A percentile compares a stretch with the other conserved stretches of the same genome.
Evolutionary conservation across 2,888 invertebrate species (phyloP).

Genomic region (Scaptomyza tumidula): DNA sequence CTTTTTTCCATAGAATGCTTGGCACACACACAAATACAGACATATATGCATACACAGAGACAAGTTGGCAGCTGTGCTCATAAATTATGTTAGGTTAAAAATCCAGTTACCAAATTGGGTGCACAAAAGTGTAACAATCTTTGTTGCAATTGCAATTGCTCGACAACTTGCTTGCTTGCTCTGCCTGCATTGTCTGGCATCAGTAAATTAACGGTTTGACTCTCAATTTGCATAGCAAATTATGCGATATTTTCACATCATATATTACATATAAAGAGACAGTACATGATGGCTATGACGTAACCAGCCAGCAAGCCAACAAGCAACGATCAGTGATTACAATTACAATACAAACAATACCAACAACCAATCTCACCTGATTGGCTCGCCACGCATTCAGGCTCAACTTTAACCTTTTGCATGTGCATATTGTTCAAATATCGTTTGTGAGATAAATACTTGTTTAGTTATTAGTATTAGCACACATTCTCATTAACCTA

Average conservation of each 20-base stretch:
- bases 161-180: conserved; percentile 13
- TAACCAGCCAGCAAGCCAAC: conserved; percentile 37
- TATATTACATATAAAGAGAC: neutral
- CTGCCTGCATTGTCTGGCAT: neutral
- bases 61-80: conserved; percentile 45
- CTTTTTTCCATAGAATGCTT: conserved; percentile 48
- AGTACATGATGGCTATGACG: conserved; percentile 54
- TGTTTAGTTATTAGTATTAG: conserved; percentile 10
- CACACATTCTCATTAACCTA: conserved; percentile 59
- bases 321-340: conserved; percentile 29
- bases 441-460: neutral
- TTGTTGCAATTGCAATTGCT: conserved; percentile 51
- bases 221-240: conserved; percentile 80
- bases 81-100: conserved; percentile 70
- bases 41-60: neutral
- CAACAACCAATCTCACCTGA: conserved; percentile 33
- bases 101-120: conserved; percentile 78
- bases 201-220: conserved; percentile 76
- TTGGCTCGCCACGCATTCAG: conserved; percentile 60
- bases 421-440: conserved; percentile 12
- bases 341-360: conserved; percentile 11
- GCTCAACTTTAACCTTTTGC: conserved; percentile 67
- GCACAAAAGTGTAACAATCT: conserved; percentile 67
- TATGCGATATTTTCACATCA: conserved; percentile 75
- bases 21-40: neutral